Evolutionary conservation across 2,888 invertebrate species (phyloP).

Genomic region (Stomorhina lunata): DNA sequence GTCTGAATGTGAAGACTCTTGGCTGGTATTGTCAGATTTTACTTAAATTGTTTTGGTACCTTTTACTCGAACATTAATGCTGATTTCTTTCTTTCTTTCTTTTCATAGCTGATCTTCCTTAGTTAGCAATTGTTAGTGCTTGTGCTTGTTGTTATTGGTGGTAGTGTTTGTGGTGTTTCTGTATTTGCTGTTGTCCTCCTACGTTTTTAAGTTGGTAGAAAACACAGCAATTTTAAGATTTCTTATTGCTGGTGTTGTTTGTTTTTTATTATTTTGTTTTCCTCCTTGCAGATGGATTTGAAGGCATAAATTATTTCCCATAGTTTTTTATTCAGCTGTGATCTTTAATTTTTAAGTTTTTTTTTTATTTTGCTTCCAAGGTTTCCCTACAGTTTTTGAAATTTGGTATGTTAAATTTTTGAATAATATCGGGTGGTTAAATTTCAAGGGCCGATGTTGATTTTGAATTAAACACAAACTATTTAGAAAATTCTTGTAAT

Average conservation of each 20-base stretch:
- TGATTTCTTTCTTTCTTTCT: conserved; percentile 48
- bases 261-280: conserved; percentile 14
- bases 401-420: not conserved
- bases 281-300: conserved; percentile 67
- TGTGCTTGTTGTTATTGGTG: conserved; percentile 13
- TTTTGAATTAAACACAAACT: too few species aligned
- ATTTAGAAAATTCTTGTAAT: too few species aligned
- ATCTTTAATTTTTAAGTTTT: conserved; percentile 63
- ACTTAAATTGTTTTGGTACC: conserved; percentile 57
- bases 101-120: conserved; percentile 23
- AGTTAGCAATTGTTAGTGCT: conserved; percentile 47
- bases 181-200: conserved; percentile 58
- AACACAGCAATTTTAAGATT: conserved; percentile 53
- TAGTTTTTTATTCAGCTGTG: conserved; percentile 69
- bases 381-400: not conserved
- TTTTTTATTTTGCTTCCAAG: conserved; percentile 9
- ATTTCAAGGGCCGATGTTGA: too few species aligned
- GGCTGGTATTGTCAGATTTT: conserved; percentile 39
- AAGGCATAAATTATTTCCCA: conserved; percentile 78
- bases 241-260: conserved; percentile 48
- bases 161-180: not conserved
- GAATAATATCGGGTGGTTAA: not conserved
- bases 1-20: not conserved
- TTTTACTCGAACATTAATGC: conserved; percentile 45
- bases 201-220: conserved; percentile 52